Evolutionary conservation across 2,888 invertebrate genomes (phyloP).

Genomic region (Rapana venosa): DNA sequence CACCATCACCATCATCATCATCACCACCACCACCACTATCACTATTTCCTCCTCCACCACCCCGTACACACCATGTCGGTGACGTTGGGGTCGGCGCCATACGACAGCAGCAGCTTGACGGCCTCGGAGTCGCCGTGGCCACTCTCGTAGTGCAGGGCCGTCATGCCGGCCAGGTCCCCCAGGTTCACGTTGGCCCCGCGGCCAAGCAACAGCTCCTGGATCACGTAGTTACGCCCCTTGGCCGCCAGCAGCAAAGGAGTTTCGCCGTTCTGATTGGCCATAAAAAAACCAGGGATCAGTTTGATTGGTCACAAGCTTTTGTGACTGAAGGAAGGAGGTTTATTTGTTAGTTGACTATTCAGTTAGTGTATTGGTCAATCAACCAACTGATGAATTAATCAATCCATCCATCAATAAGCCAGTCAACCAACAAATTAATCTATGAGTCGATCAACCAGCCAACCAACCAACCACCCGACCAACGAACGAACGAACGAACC

Average conservation of each 20-base stretch:
- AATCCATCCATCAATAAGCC: no score
- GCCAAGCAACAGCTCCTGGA: conserved; percentile 52
- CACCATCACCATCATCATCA: neutral
- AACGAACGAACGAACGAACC: no score
- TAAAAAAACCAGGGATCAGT: neutral
- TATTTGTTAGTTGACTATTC: no score
- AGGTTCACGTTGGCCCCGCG: conserved; percentile 51
- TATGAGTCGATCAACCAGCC: no score
- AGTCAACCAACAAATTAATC: no score
- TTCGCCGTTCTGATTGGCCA: conserved; percentile 45
- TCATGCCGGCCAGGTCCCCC: conserved; percentile 50
- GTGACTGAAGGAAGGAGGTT: no score
- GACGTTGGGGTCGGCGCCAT: conserved; percentile 49
- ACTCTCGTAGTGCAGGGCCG: conserved; percentile 54
- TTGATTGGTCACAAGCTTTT: no score
- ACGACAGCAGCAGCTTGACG: conserved; percentile 53
- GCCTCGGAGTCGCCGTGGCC: conserved; percentile 55
- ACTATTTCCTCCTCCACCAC: neutral
- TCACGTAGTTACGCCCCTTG: conserved; percentile 53
- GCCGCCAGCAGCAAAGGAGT: conserved; percentile 55
- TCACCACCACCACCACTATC: neutral
- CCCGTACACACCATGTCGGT: conserved; percentile 36
- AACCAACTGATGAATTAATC: no score
- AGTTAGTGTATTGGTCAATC: no score
- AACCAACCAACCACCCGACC: no score